Evolutionary conservation across 1,140 invertebrate genomes (phyloP).

Genomic region (Cydia strobilella): DNA sequence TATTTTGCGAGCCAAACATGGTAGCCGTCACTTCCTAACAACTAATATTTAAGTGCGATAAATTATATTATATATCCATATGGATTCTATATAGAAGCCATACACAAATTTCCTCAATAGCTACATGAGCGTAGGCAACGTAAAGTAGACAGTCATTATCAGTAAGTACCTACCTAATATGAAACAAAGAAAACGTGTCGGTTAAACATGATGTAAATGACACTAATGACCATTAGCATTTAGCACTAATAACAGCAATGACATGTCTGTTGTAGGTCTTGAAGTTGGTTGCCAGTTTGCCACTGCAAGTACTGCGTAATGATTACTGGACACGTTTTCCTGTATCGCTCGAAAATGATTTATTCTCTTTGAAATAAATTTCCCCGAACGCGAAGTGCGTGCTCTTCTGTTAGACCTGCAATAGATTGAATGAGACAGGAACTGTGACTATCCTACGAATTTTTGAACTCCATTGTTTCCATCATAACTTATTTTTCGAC

Average conservation of each 20-base stretch:
- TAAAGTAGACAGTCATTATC: no score
- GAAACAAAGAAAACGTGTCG: neutral
- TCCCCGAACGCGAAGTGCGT: neutral
- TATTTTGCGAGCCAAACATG: no score
- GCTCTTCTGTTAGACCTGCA: neutral
- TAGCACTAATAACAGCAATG: neutral
- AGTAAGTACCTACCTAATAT: no score
- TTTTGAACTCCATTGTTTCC: no score
- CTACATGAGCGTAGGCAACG: no score
- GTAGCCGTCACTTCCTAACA: no score
- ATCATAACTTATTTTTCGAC: neutral
- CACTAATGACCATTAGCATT: neutral
- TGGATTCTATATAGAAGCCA: no score
- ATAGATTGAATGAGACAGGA: no score
- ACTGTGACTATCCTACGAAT: no score
- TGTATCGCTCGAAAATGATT: neutral
- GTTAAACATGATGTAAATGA: neutral
- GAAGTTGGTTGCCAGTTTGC: neutral
- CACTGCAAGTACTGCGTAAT: neutral
- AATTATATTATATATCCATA: no score
- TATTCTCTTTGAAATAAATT: neutral
- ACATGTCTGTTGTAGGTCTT: neutral
- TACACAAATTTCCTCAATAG: no score
- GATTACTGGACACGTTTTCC: neutral
- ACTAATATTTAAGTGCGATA: no score